Base-by-base conservation (phyloP, 2,113 vertebrate species). In the Pampusana beccarii region DNA sequence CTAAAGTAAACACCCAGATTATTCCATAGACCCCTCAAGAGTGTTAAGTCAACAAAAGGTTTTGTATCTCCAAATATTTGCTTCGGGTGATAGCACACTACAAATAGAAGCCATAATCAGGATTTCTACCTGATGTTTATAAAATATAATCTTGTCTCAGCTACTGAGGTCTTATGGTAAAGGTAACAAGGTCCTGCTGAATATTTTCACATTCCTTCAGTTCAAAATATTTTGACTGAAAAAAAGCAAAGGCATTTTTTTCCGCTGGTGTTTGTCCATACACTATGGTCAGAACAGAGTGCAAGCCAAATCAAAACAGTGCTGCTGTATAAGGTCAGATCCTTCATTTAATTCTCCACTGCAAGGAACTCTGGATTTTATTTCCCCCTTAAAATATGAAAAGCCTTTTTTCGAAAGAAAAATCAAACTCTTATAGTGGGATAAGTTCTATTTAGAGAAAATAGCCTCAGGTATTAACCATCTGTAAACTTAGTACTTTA, bases 31-130 rank as follows among this genome's bases (percentile, higher is more conserved):
- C 57, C 48, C 4, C 40, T 79, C 56, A 57, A 54, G 50, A 80
- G 28, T 33, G 11, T 88, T 90, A 78, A 66, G 48, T 92, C 82
- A 92, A 90, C 60, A 95, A 67, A 71, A 80, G 64, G 14, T 53
- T 48, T 86, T 56, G 5, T 53, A n/a, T 86, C 69, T 95, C 90
- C 85, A 96, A 88, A 93, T 96, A 93, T 88, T 94, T 96, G 51
- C 48, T 86, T 93, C 44, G 95, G n/a, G 6, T 73, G 77, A 79
- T 38, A 88, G 86, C 58, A 53, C 54, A 73, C 23, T 88, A 82
- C 66, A 86, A 91, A 84, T 19, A 90, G 64, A 42, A 73, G 29
- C 46, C 56, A 88, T 67, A 88, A 88, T 94, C 42, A 88, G 46
- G 38, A 78, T 75, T 93, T 86, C 58, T 12, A 92, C 75, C 58